Evolutionary conservation across 2,797 vertebrate genomes (phyloP), one percentile per base, ranked within the genome.

Genomic region (Enteromius radiatus): DNA sequence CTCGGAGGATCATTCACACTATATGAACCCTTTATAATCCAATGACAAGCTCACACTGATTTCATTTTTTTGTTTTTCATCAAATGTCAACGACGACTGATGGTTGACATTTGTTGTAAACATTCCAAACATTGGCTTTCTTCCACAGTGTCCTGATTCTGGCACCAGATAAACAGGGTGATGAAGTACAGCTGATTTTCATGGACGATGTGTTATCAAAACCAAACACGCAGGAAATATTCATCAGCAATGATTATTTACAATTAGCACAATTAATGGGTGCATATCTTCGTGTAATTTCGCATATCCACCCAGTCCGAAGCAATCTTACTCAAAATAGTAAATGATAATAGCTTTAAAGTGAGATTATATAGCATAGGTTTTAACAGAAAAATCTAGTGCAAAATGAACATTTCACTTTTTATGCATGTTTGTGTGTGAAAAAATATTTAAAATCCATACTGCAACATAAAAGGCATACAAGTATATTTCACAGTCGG

Each of bases 191-290:
- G 76, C 65, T 56, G 63, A 86, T 83, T 85, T 81, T 76, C 74
- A 79, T 73, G 63, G 56, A 63, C 59, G 36, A 36, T 28, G 41
- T 26, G 38, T 82, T 86, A 82, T 81, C 81, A 65, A 47, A 75
- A 28, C 38, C 63, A 76, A 78, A 87, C 78, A 73, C 52, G 47
- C 31, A 61, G 76, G 47, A 54, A 70, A 82, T 85, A 71, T 77
- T 23, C 64, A 80, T 86, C 64, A 81, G 59, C 52, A 33, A 63
- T 75, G 65, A 84, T 86, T 80, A 87, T 54, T 73, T 43, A 59
- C 63, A 84, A 86, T 86, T 85, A 87, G 49, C 43, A 17, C 52
- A 80, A 71, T 84, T 78, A 76, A 75, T 83, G 43, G 56, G 28
- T 43, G 73, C 61, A 2, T 76, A 81, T 85, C 74, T 79, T 54